Conservation (phyloP, 1,140 invertebrate genomes). For the Drosophila micromelanica region DNA sequence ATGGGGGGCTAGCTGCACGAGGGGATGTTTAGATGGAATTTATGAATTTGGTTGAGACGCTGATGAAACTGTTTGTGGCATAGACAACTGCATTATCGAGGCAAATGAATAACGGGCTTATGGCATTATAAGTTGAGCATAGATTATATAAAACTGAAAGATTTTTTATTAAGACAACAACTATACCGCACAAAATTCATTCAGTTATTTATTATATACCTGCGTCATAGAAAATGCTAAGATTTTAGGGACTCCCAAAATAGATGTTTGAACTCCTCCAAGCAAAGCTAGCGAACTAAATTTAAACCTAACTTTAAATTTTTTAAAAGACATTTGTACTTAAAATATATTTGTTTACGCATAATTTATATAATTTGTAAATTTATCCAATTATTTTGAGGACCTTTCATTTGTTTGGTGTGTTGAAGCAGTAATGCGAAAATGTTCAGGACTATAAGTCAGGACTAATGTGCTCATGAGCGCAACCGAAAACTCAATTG, state of each 20-base stretch:
- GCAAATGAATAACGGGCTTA: background rate
- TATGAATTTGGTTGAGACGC: conserved; percentile 24
- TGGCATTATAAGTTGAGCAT: background rate
- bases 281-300: too few relatives aligned
- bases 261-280: too few relatives aligned
- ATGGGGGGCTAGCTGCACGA: background rate
- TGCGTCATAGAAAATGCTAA: too few relatives aligned
- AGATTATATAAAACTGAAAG: background rate
- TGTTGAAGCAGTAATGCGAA: conserved; percentile 20
- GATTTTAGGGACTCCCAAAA: too few relatives aligned
- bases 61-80: conserved; percentile 11
- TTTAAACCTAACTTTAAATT: too few relatives aligned
- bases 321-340: too few relatives aligned
- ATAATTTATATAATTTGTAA: conserved; percentile 9
- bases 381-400: background rate
- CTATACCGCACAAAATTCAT: too few relatives aligned
- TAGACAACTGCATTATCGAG: background rate
- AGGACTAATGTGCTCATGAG: conserved; percentile 23
- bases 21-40: conserved; percentile 12
- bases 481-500: conserved; percentile 67
- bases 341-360: background rate
- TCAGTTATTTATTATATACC: too few relatives aligned
- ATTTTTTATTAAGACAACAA: too few relatives aligned
- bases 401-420: conserved; percentile 19
- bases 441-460: conserved; percentile 35